These are phyloP conservation scores for Margarornis squamiger DNA, from an alignment of 2,797 vertebrate species.

Conservation along the genomic window DNA sequence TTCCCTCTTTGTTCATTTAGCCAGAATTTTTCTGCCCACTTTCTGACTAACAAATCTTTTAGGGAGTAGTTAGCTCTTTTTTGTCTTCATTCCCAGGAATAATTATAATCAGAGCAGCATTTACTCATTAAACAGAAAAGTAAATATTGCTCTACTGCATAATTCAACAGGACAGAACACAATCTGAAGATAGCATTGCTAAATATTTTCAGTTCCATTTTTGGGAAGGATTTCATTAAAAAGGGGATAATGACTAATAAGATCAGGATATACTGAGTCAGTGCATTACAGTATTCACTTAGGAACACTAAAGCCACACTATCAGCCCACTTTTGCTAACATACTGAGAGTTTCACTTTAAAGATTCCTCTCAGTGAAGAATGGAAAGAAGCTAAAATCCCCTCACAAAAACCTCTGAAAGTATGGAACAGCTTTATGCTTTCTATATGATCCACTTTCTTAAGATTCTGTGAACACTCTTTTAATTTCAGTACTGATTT, in stretches of 20 bases:
- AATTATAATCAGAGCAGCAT: not conserved
- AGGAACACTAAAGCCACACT: not conserved
- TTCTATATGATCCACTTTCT: not conserved
- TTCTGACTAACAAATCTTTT: not conserved
- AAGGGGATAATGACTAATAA: not conserved
- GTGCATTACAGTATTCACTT: not conserved
- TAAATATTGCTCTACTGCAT: not conserved
- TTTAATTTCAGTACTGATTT: not conserved
- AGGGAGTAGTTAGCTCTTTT: not conserved
- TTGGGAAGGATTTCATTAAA: not conserved
- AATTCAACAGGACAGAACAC: not conserved
- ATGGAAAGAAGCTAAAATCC: not conserved
- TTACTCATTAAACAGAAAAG: not conserved
- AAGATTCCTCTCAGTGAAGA: not conserved
- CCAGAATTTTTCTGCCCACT: not conserved
- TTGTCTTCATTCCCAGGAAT: not conserved
- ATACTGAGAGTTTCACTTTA: not conserved
- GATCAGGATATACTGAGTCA: not conserved
- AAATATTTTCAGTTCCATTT: not conserved
- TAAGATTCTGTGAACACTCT: not conserved
- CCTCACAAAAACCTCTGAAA: accelerated
- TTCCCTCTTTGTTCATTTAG: not conserved
- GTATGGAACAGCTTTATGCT: not conserved
- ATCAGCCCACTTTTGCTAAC: not conserved
- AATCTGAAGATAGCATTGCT: not conserved